phyloP scores from a whole-genome alignment of 2,888 invertebrate species.

The Drosophila paranaensis region DNA sequence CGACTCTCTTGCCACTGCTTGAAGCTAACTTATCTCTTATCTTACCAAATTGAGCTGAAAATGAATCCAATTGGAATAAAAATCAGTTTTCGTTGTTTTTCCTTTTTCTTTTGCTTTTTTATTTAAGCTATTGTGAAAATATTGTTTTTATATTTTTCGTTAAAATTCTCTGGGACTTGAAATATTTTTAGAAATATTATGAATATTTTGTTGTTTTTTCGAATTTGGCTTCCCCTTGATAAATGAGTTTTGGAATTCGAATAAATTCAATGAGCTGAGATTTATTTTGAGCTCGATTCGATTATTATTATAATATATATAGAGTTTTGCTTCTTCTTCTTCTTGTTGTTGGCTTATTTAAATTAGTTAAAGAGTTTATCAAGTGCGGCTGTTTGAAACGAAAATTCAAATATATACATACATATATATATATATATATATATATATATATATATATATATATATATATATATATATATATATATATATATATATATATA shows the following conservation, averaged over 20 bases:
- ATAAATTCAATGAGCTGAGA: slow-evolving; percentile 39
- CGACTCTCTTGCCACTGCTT: too few species aligned
- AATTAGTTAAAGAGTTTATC: slow-evolving; percentile 13
- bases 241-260: slow-evolving; percentile 44
- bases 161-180: slow-evolving; percentile 71
- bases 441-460: neutral
- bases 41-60: neutral
- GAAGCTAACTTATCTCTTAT: too few species aligned
- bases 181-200: slow-evolving; percentile 54
- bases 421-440: neutral
- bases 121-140: slow-evolving; percentile 77
- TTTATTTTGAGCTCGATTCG: slow-evolving; percentile 34
- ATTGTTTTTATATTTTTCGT: slow-evolving; percentile 60
- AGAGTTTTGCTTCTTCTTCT: neutral
- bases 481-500: too few species aligned
- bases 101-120: slow-evolving; percentile 15
- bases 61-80: slow-evolving; percentile 6
- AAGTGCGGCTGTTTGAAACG: slow-evolving; percentile 27
- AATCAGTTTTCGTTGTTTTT: neutral
- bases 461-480: neutral
- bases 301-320: slow-evolving; percentile 17
- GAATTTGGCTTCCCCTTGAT: slow-evolving; percentile 44
- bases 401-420: slow-evolving; percentile 19
- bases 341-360: neutral
- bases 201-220: neutral